phyloP scores from a whole-genome alignment of 2,888 invertebrate species.

The Drosophila maculinotata region DNA sequence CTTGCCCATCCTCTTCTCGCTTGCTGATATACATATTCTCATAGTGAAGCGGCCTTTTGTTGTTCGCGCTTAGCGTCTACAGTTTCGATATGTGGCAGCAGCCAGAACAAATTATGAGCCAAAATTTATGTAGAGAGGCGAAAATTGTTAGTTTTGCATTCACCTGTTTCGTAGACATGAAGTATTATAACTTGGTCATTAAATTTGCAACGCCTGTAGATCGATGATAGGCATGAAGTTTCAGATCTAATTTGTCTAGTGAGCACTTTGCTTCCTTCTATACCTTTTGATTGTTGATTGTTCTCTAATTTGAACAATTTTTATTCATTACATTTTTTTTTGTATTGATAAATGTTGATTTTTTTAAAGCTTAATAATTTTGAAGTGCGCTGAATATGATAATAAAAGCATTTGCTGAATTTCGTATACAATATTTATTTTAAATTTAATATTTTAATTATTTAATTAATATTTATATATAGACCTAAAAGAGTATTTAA shows the following conservation, averaged over 20 bases:
- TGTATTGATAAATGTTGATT: no score
- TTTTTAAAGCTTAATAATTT: no score
- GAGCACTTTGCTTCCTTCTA: slow-evolving; percentile 7
- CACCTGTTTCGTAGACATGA: slow-evolving; percentile 10
- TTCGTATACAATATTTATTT: no score
- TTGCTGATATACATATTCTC: slow-evolving; percentile 23
- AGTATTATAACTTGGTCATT: slow-evolving; percentile 31
- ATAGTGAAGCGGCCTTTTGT: slow-evolving; percentile 60
- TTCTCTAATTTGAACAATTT: background rate
- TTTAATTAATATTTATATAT: no score
- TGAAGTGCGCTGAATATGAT: no score
- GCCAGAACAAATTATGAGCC: slow-evolving; percentile 69
- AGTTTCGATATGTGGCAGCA: slow-evolving; percentile 33
- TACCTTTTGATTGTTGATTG: background rate
- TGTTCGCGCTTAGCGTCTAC: slow-evolving; percentile 33
- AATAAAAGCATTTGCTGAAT: no score
- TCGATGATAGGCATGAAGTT: slow-evolving; percentile 6
- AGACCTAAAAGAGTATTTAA: slow-evolving; percentile 9
- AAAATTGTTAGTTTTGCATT: slow-evolving; percentile 28
- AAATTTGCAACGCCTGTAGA: slow-evolving; percentile 38
- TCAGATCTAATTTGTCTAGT: background rate
- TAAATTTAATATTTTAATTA: no score
- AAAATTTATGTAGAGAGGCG: slow-evolving; percentile 49
- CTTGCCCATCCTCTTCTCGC: background rate
- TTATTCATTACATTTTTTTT: no score